phyloP scores from a whole-genome alignment of 64 coral and sea anemone genomes.

The Hydrozoanthus tunicans region DNA sequence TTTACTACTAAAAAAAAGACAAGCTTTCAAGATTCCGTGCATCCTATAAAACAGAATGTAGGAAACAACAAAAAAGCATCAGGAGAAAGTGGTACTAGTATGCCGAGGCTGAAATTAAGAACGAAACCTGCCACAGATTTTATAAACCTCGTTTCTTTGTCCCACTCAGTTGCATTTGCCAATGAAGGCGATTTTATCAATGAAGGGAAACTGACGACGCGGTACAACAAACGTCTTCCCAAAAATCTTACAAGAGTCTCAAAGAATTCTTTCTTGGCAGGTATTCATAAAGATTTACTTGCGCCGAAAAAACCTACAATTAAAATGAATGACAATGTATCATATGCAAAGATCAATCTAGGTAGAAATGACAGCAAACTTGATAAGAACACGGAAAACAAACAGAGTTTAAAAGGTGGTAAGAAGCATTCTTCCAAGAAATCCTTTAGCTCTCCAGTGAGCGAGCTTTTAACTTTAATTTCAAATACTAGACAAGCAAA shows the following conservation, averaged over 20 bases:
- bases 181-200: not conserved
- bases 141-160: not conserved
- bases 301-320: not conserved
- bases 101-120: not conserved
- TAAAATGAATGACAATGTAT: not conserved
- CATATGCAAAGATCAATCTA: not conserved
- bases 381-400: not conserved
- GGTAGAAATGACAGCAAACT: not conserved
- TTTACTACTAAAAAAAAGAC: not conserved
- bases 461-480: not conserved
- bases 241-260: not conserved
- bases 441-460: not conserved
- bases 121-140: not conserved
- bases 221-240: not conserved
- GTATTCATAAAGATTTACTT: not conserved
- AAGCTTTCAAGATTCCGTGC: not conserved
- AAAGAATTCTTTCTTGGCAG: not conserved
- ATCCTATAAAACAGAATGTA: not conserved
- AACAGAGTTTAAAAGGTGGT: no score
- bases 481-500: not conserved
- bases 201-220: not conserved
- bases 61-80: not conserved
- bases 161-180: not conserved
- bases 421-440: not conserved
- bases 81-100: not conserved